Percentiles rank a stretch among this genome's conserved stretches.
Evolutionary conservation across 2,113 vertebrate genomes (phyloP).

Genomic region (Eidolon helvum): DNA sequence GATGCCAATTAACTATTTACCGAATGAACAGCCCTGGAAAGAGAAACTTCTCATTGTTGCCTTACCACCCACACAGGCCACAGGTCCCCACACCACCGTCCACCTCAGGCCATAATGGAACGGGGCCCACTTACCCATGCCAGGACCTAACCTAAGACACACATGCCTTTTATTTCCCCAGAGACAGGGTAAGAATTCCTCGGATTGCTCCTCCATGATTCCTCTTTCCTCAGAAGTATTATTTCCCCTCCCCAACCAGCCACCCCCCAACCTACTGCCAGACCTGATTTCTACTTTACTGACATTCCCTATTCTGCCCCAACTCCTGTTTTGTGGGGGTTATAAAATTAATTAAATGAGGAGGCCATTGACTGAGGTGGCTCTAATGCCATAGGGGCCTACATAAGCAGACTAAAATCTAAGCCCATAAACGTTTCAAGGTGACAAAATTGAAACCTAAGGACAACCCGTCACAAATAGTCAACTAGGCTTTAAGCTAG

Average conservation of each 20-base stretch:
- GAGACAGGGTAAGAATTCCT: not conserved
- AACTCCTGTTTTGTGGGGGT: not conserved
- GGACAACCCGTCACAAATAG: not conserved
- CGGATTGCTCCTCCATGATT: not conserved
- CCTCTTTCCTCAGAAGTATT: not conserved
- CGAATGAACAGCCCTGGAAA: not conserved
- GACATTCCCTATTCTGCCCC: not conserved
- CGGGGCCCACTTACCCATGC: not conserved
- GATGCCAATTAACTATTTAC: not conserved
- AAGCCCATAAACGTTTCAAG: not conserved
- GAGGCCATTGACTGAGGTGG: not conserved
- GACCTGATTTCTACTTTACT: not conserved
- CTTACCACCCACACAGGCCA: not conserved
- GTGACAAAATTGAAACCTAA: not conserved
- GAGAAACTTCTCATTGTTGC: not conserved
- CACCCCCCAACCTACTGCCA: not conserved
- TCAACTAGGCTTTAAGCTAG: not conserved
- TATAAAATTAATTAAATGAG: not conserved
- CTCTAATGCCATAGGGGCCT: not conserved
- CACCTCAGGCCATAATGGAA: no score
- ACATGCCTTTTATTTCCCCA: not conserved
- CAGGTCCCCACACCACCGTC: not conserved
- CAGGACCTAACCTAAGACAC: not conserved
- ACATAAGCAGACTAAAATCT: not conserved
- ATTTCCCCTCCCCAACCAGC: not conserved